Conservation (phyloP, 2,797 vertebrate species). For the Danio kyathit region DNA sequence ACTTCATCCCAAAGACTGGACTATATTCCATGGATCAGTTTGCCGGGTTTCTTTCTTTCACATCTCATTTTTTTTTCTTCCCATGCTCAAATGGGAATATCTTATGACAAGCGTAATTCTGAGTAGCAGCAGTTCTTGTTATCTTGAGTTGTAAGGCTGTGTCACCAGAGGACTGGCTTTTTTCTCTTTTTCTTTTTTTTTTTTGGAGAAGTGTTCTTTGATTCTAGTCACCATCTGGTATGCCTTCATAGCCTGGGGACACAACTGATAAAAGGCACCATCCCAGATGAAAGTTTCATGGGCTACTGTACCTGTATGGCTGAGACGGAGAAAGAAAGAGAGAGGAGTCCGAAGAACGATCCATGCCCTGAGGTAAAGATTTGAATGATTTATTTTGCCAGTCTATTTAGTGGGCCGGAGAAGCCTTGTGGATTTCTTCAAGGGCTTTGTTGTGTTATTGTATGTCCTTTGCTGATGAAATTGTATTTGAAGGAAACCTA, state of each 20-base stretch:
- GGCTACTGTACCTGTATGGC: conserved; percentile 60
- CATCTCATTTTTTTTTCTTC: conserved; percentile 53
- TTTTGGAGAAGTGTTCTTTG: conserved; percentile 55
- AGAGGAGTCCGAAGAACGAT: conserved; percentile 57
- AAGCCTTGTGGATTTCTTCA: conserved; percentile 28
- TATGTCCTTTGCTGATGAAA: conserved; percentile 36
- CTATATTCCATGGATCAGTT: conserved; percentile 31
- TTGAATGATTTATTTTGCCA: conserved; percentile 60
- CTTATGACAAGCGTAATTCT: conserved; percentile 53
- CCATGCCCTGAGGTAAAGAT: conserved; percentile 61
- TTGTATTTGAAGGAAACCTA: neutral
- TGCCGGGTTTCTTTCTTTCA: conserved; percentile 44
- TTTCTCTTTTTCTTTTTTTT: conserved; percentile 19
- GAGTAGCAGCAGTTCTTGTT: conserved; percentile 56
- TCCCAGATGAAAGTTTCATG: conserved; percentile 62
- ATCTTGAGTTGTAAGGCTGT: conserved; percentile 61
- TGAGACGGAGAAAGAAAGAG: conserved; percentile 47
- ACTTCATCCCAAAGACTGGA: conserved; percentile 34
- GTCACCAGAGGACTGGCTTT: conserved; percentile 57
- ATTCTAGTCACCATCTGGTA: conserved; percentile 62
- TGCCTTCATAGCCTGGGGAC: conserved; percentile 58
- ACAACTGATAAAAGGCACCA: conserved; percentile 61
- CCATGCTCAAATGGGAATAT: conserved; percentile 57
- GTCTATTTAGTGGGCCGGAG: conserved; percentile 33
- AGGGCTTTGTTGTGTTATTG: conserved; percentile 29